A percentile compares a stretch with the other conserved stretches of the same genome.
phyloP scores from a whole-genome alignment of 1,140 invertebrate genomes.

The Plodia interpunctella region DNA sequence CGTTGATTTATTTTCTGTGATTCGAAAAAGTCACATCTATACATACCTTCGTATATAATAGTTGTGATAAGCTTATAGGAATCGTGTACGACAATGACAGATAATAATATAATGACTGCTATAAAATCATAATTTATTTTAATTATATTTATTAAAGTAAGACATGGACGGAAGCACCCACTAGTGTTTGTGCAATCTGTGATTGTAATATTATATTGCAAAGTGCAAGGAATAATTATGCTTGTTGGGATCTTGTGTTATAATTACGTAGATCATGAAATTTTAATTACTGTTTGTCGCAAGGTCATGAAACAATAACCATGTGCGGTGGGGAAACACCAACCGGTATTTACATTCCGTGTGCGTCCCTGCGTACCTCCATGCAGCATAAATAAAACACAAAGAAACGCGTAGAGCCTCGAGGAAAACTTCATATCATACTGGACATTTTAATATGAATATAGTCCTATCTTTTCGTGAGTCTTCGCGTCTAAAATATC shows the following conservation, averaged over 20 bases:
- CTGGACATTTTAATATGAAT: not conserved
- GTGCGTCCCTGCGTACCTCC: slow-evolving; percentile 27
- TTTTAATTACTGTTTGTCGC: slow-evolving; percentile 11
- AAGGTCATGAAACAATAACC: slow-evolving; percentile 8
- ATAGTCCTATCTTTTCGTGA: no score
- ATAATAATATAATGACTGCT: no score
- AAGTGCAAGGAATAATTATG: not conserved
- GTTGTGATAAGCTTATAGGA: not conserved
- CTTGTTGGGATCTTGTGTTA: not conserved
- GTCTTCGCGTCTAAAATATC: no score
- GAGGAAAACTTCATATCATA: not conserved
- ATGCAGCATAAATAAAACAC: slow-evolving; percentile 38
- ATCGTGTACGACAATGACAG: not conserved
- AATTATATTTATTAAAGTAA: no score
- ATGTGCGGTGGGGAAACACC: slow-evolving; percentile 41
- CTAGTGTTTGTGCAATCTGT: no score
- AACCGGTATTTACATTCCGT: slow-evolving; percentile 46
- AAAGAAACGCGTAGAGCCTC: slow-evolving; percentile 13
- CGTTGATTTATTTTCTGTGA: no score
- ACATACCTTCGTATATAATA: no score
- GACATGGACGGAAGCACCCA: no score
- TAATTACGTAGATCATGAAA: not conserved
- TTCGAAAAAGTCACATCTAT: no score
- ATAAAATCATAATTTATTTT: no score
- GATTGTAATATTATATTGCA: not conserved